Evolutionary conservation across 2,113 vertebrate genomes (phyloP), one percentile per base, ranked within the genome.

Genomic region (Ibidorhyncha struthersii): DNA sequence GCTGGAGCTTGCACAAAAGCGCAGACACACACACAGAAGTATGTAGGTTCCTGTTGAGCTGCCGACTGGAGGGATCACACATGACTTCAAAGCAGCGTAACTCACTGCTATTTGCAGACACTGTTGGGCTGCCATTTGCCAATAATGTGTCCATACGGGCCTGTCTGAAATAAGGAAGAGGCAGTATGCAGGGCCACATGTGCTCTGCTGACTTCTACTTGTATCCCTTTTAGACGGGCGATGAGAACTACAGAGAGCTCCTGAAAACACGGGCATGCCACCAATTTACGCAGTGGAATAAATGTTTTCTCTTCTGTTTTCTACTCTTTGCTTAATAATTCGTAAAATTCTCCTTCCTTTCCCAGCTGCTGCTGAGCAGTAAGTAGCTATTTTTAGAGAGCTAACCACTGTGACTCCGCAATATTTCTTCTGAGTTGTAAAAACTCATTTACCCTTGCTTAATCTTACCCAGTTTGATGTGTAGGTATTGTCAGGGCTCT

Each of bases 311-410:
- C 70, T 62, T 86, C 89, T 82, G 58, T 89, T 93, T 95, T 70
- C 89, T 77, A 65, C 30, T 55, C 94, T 86, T 90, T 90, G 90
- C 82, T 90, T 90, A 96, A 94, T 86, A 95, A 94, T 92, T 92
- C 1, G 6, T 89, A 97, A 95, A 93, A 95, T 81, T 89, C 45
- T 92, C 34, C 59, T 73, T n/a, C 67, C 58, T 83, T 77, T 80
- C 88, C 79, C 91, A 96, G 94, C 89, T 94, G 92, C 92, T 91
- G 61, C 61, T 90, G 90, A 96, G 88, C 78, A 90, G 41, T 94
- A 92, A 81, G 59, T 49, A 92, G 71, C 82, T 96, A 93, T 93
- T 96, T 96, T 96, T 95, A 92, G 88, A 92, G 58, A 86, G 62
- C 82, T 86, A 95, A 94, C 67, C 76, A 77, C 89, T 83, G 63